Conservation (phyloP, 2,888 invertebrate species). For the Spisula subtruncata region DNA sequence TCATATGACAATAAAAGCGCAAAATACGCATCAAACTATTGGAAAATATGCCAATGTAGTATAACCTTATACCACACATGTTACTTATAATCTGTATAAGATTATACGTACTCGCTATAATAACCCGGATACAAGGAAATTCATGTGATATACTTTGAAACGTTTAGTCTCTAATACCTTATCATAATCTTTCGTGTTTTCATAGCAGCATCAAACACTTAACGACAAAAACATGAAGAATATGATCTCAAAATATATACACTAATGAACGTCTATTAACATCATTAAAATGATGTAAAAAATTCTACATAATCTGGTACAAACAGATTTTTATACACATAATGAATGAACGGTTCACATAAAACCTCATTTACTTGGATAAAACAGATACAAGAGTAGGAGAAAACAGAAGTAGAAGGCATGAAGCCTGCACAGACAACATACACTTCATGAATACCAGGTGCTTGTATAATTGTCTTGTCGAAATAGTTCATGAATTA, state of each 20-base stretch:
- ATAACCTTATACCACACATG: no score
- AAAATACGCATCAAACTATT: no score
- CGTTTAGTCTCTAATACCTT: no score
- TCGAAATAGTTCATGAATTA: no score
- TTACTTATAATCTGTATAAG: no score
- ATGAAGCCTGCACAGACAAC: neutral
- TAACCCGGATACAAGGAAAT: no score
- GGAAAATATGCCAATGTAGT: no score
- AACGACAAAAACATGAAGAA: neutral
- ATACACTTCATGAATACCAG: no score
- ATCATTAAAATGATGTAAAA: constrained; percentile 22
- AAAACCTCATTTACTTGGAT: neutral
- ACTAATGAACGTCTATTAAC: constrained; percentile 2
- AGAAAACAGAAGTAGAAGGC: neutral
- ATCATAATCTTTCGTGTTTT: neutral
- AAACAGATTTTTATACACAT: neutral
- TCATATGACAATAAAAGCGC: no score
- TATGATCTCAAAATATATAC: neutral
- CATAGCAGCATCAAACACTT: constrained; percentile 1
- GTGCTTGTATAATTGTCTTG: no score
- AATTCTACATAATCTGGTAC: neutral
- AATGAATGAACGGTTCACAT: neutral
- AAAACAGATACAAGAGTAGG: neutral
- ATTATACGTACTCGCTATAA: no score
- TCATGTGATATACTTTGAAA: no score